Base-by-base conservation (phyloP, 2,888 invertebrate genomes). In the Heterodera filipjevi region DNA sequence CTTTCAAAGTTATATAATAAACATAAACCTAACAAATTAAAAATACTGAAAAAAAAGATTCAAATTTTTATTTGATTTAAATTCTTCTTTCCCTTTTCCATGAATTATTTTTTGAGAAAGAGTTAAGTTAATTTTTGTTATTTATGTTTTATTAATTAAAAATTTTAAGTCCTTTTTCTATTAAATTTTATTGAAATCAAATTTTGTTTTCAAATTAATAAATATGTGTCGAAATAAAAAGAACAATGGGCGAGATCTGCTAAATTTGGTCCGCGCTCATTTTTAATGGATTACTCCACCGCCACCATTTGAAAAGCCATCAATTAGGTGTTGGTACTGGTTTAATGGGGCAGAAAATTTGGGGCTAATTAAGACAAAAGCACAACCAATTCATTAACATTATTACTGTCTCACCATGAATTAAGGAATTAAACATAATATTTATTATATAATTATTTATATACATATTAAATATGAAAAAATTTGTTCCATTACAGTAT, bases 331-430 rank as follows among this genome's bases (percentile, higher is more conserved):
- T 27, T n/a, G 59, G 10, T 59, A 59, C 59, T 22, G 59, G 59
- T 59, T 59, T 59, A 59, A 59, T 59, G 59, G 59, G 59, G 59
- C 59, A 27, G 59, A n/a, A 59, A 59, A 59, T 59, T 59, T 59
- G 19, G 19, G 59, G 19, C 12, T 59, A 59, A 59, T 59, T 59
- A 27, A 22, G 8, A 27, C 59, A 59, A 27, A 59, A 59, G 59
- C n/a, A n/a, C n/a, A 27, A n/a, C n/a, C 59, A 10, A 10, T 59
- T 59, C 59, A 59, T n/a, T n/a, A n/a, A 22, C 59, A 27, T 27
- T 59, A 27, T 59, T 59, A 59, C 27, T 27, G 22, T 59, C 10
- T 1, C 59, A 59, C 59, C 22, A 12, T 19, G 16, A 53, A 49
- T 49, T 49, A 49, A 49, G 19, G 3, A 16, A 53, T 0, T 53